A percentile compares a stretch with the other conserved stretches of the same genome.
These are phyloP conservation scores for Agrotis segetum DNA, from an alignment of 2,888 invertebrate genomes.

Conservation along the genomic window DNA sequence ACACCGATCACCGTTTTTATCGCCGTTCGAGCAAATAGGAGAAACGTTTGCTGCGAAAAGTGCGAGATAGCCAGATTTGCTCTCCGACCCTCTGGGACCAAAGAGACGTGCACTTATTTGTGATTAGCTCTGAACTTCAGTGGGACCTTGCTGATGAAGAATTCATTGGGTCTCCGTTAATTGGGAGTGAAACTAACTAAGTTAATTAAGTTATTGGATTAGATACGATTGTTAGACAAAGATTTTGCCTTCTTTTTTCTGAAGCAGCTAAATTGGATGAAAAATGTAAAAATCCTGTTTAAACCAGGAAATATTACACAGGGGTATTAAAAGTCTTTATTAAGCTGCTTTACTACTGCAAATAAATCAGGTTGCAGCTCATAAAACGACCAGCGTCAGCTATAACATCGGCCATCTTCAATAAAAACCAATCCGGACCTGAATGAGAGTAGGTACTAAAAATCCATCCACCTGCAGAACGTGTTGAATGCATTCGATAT, in stretches of 20 bases:
- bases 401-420: constrained; percentile 35
- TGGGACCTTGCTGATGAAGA: constrained; percentile 50
- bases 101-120: constrained; percentile 48
- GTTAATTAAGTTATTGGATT: constrained; percentile 33
- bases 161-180: constrained; percentile 52
- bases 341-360: constrained; percentile 1
- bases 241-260: constrained; percentile 4
- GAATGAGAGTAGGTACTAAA: constrained; percentile 36
- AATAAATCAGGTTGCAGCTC: constrained; percentile 26
- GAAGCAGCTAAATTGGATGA: background rate
- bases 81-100: constrained; percentile 14
- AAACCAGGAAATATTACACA: background rate
- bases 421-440: constrained; percentile 48
- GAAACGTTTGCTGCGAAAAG: constrained; percentile 40
- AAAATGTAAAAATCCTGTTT: too few species aligned
- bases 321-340: constrained; percentile 1
- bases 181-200: constrained; percentile 32
- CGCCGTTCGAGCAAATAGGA: constrained; percentile 31
- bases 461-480: constrained; percentile 54
- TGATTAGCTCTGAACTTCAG: constrained; percentile 45
- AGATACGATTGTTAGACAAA: background rate
- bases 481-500: constrained; percentile 63
- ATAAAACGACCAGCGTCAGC: constrained; percentile 16
- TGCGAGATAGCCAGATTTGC: constrained; percentile 44
- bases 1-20: constrained; percentile 47